Conservation (phyloP, 2,113 vertebrate genomes). For the Merops nubicus region DNA sequence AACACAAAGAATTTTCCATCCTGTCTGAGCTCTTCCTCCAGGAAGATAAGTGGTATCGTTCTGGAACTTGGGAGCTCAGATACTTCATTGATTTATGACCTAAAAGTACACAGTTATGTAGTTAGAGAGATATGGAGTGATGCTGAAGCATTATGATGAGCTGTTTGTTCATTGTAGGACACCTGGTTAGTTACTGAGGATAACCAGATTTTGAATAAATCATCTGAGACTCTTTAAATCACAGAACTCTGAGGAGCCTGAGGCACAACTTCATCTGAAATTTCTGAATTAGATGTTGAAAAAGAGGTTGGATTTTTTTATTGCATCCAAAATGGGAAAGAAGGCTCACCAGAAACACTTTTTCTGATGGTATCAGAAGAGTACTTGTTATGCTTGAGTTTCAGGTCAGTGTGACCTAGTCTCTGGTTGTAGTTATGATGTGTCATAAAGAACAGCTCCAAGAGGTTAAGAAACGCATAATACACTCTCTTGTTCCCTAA, state of each 20-base stretch:
- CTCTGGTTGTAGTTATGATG: neutral
- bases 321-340: neutral
- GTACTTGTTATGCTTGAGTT: neutral
- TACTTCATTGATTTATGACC: neutral
- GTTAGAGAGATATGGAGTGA: slow-evolving; percentile 18
- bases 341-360: neutral
- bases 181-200: neutral
- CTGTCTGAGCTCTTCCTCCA: neutral
- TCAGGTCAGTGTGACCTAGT: neutral
- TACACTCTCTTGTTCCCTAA: neutral
- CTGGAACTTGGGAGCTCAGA: neutral
- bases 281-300: neutral
- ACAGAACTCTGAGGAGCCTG: neutral
- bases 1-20: neutral
- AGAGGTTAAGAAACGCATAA: neutral
- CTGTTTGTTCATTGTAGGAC: slow-evolving; percentile 43
- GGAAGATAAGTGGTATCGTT: neutral
- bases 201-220: slow-evolving; percentile 30
- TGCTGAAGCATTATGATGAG: slow-evolving; percentile 17
- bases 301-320: neutral
- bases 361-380: neutral
- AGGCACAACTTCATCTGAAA: neutral
- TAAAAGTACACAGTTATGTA: neutral
- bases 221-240: neutral
- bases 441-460: neutral